Evolutionary conservation across 2,797 vertebrate genomes (phyloP).

Genomic region (Gila robusta): DNA sequence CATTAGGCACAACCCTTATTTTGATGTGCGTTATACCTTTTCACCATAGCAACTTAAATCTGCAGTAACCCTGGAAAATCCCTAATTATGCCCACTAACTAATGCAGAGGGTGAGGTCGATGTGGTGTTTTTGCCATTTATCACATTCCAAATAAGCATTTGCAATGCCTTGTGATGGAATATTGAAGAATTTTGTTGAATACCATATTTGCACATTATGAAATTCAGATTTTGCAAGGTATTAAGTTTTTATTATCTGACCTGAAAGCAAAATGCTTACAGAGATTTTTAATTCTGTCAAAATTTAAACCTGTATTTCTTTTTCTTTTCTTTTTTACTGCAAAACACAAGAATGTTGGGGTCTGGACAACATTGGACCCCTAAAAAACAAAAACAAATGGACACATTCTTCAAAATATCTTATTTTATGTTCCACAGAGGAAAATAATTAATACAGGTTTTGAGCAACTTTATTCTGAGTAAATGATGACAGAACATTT

Average conservation of each 20-base stretch:
- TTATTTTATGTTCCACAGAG: neutral
- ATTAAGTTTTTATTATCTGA: neutral
- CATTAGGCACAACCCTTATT: slow-evolving; percentile 71
- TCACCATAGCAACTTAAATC: slow-evolving; percentile 75
- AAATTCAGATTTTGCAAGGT: neutral
- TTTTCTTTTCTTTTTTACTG: neutral
- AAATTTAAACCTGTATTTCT: neutral
- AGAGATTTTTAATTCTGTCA: neutral
- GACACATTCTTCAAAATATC: neutral
- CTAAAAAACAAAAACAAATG: neutral
- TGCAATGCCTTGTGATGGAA: neutral
- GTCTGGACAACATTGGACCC: neutral
- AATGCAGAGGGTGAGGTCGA: slow-evolving; percentile 16
- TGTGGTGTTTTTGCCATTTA: neutral
- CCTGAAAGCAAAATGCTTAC: neutral
- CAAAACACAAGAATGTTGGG: neutral
- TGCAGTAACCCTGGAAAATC: slow-evolving; percentile 73
- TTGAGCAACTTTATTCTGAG: neutral
- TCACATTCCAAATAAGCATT: neutral
- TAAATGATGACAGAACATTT: neutral
- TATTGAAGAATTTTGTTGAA: neutral
- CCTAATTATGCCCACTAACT: slow-evolving; percentile 63
- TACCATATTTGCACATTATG: neutral
- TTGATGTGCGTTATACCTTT: slow-evolving; percentile 62
- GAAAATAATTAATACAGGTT: neutral